phyloP scores from a whole-genome alignment of 2,888 invertebrate genomes.

The Gymnocheta viridis region DNA sequence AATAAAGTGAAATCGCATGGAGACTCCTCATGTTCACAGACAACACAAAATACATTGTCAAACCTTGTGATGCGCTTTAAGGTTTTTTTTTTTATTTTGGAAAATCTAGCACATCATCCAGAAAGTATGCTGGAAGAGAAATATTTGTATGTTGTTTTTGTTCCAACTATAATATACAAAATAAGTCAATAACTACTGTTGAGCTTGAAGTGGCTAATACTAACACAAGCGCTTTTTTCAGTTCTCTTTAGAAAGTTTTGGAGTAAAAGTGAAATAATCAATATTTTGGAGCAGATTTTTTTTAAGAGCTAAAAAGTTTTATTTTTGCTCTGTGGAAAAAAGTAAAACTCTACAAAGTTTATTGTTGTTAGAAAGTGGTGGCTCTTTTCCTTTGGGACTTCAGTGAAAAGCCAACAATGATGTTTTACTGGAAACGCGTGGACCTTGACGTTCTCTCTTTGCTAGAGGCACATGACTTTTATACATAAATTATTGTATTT shows the following conservation, averaged over 20 bases:
- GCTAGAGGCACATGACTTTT: not conserved
- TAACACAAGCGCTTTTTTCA: not conserved
- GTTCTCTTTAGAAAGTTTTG: slow-evolving; percentile 23
- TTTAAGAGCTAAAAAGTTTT: slow-evolving; percentile 26
- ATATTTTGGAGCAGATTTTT: slow-evolving; percentile 58
- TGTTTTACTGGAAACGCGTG: not conserved
- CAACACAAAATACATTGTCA: slow-evolving; percentile 68
- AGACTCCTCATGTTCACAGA: slow-evolving; percentile 69
- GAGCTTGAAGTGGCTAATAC: slow-evolving; percentile 3
- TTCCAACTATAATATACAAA: not conserved
- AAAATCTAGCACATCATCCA: not conserved
- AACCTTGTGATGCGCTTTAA: slow-evolving; percentile 29
- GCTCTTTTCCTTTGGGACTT: not conserved
- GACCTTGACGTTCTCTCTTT: slow-evolving; percentile 42
- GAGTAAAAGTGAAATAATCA: slow-evolving; percentile 58
- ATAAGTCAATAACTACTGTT: slow-evolving; percentile 21
- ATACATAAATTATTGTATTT: not conserved
- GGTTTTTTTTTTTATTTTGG: slow-evolving; percentile 7
- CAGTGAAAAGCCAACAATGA: not conserved
- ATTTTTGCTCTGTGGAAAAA: slow-evolving; percentile 6
- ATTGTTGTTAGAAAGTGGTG: not conserved
- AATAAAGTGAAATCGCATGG: not conserved
- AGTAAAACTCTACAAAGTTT: slow-evolving; percentile 36
- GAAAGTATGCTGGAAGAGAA: slow-evolving; percentile 3
- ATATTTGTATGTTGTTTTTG: not conserved